phyloP scores from a whole-genome alignment of 2,113 vertebrate species.

The Alaudala cheleensis region DNA sequence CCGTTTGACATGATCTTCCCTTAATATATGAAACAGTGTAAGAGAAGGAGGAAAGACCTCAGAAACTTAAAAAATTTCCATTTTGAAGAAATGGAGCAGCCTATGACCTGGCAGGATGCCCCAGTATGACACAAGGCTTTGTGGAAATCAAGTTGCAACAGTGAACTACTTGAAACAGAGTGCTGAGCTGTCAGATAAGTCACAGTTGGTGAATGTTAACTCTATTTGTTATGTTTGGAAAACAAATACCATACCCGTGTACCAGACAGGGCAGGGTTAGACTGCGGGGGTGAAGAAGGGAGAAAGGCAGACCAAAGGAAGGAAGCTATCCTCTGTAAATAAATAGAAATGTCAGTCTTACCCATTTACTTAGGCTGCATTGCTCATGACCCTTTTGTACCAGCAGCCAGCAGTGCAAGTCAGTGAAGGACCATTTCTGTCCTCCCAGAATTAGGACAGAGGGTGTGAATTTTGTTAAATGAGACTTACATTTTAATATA shows the following conservation, averaged over 20 bases:
- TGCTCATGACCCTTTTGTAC: constrained; percentile 17
- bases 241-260: constrained; percentile 40
- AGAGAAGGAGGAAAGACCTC: not conserved
- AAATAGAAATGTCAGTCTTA: constrained; percentile 47
- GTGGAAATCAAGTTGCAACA: constrained; percentile 1
- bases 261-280: constrained; percentile 61
- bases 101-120: constrained; percentile 21
- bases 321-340: constrained; percentile 61
- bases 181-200: constrained; percentile 54
- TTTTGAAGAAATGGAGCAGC: not conserved
- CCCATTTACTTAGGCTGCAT: constrained; percentile 19
- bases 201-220: constrained; percentile 32
- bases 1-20: not conserved
- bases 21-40: not conserved
- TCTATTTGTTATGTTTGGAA: constrained; percentile 40
- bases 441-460: not conserved
- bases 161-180: not conserved
- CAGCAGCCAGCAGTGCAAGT: not conserved
- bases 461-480: not conserved
- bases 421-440: not conserved
- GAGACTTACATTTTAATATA: not conserved
- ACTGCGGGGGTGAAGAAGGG: constrained; percentile 55
- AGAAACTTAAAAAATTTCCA: not conserved
- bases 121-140: not conserved
- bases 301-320: constrained; percentile 63